phyloP scores from a whole-genome alignment of 2,888 invertebrate genomes.

The Phyto melanocephala region DNA sequence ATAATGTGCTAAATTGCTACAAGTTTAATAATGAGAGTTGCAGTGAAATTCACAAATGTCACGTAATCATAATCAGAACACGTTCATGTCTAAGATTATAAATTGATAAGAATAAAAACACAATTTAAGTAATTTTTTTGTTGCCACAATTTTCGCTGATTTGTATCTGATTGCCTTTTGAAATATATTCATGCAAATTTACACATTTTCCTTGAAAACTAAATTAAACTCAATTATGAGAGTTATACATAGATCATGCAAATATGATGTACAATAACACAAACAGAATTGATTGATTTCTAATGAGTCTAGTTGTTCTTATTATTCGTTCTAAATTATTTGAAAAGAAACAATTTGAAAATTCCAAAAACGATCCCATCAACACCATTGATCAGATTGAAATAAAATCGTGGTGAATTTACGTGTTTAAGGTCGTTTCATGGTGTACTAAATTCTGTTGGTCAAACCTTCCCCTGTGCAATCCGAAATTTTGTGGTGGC shows the following conservation, averaged over 20 bases:
- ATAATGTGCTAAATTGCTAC: conserved; percentile 56
- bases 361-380: too few relatives aligned
- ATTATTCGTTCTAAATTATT: too few relatives aligned
- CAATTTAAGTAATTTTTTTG: conserved; percentile 17
- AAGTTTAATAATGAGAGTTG: neutral
- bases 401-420: too few relatives aligned
- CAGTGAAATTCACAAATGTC: conserved; percentile 46
- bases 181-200: neutral
- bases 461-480: too few relatives aligned
- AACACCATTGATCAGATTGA: too few relatives aligned
- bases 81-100: conserved; percentile 60
- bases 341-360: too few relatives aligned
- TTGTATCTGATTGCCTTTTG: conserved; percentile 1
- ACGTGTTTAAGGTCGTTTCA: too few relatives aligned
- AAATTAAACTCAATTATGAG: neutral
- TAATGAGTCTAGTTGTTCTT: too few relatives aligned
- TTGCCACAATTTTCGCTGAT: conserved; percentile 5
- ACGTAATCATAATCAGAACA: conserved; percentile 61
- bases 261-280: neutral
- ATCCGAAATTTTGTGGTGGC: too few relatives aligned
- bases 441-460: too few relatives aligned
- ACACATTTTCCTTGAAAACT: neutral
- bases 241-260: neutral
- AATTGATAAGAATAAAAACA: conserved; percentile 55
- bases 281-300: neutral